These are phyloP conservation scores for Lepidurus apus DNA, from an alignment of 1,140 invertebrate genomes.

Conservation along the genomic window DNA sequence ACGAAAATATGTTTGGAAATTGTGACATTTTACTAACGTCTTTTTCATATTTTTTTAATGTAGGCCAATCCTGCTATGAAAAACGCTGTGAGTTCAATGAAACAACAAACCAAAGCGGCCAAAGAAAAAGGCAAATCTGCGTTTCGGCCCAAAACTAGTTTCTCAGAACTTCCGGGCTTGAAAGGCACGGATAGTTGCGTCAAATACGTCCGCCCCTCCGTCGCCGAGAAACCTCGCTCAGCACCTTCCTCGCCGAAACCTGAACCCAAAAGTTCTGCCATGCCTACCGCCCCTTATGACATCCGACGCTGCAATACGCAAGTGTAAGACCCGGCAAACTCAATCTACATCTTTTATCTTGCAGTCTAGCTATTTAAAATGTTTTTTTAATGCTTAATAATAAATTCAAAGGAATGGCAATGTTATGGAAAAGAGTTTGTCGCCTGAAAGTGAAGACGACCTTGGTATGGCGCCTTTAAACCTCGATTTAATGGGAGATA, in stretches of 20 bases:
- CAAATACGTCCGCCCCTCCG: slow-evolving; percentile 39
- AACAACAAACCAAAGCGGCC: slow-evolving; percentile 52
- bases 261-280: slow-evolving; percentile 34
- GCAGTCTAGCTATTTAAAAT: slow-evolving; percentile 35
- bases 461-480: slow-evolving; percentile 49
- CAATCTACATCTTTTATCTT: slow-evolving; percentile 14
- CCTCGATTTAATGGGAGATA: slow-evolving; percentile 61
- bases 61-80: slow-evolving; percentile 75
- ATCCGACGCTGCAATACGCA: slow-evolving; percentile 25
- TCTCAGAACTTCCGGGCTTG: slow-evolving; percentile 62
- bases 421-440: slow-evolving; percentile 49
- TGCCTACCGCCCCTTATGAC: slow-evolving; percentile 19
- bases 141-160: slow-evolving; percentile 53
- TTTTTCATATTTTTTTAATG: slow-evolving; percentile 37
- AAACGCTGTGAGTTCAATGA: slow-evolving; percentile 73
- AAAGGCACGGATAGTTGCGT: slow-evolving; percentile 51
- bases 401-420: slow-evolving; percentile 42
- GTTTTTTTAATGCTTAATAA: slow-evolving; percentile 51
- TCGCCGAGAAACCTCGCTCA: slow-evolving; percentile 50
- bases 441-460: slow-evolving; percentile 40
- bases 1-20: slow-evolving; percentile 28
- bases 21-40: slow-evolving; percentile 34
- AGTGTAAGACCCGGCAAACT: slow-evolving; percentile 28
- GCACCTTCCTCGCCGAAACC: slow-evolving; percentile 60
- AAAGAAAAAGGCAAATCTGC: slow-evolving; percentile 66